Base-by-base conservation (phyloP, 1,140 invertebrate genomes). In the Cydia splendana region DNA sequence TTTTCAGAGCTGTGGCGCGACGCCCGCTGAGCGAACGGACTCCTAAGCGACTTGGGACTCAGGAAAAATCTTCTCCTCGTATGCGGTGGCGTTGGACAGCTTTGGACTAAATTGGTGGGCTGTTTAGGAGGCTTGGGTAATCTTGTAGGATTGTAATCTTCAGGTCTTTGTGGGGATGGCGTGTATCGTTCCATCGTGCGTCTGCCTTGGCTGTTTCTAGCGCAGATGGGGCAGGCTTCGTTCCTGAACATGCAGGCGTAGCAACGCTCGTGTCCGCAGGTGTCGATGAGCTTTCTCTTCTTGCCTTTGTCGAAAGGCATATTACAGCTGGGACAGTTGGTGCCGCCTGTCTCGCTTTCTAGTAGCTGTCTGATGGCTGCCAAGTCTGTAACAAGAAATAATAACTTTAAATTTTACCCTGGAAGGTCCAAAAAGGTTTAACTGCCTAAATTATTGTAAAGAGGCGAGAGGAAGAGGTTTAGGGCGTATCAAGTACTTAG, bases 301-400 rank as follows among this genome's bases (percentile, higher is more conserved):
- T 98, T 98, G 91, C 98, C 97, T 93, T 98, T 98, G 93, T 98
- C 98, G 94, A 98, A 98, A 79, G 97, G 97, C 95, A 98, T 97
- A 89, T 97, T 96, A 94, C 97, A 97, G 88, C 96, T 96, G 75
- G 96, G 96, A 93, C 97, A 97, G 65, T 94, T 95, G 48, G 94
- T 94, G 78, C 95, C 95, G 48, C 94, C 94, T 57, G 90, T 91
- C 81, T 93, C 91, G 82, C 87, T 92, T 75, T 93, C 91, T 77
- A 93, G 85, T n/a, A 93, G 84, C 80, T 93, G 90, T 78, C 91
- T 84, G 78, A 93, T 85, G 45, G 91, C 91, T 69, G 91, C 91
- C 77, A 93, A 83, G 82, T 93, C 91, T 93, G 90, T n/a, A 91
- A 93, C 76, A 79, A 87, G 77, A 74, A n/a, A 62, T 1, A 13